A percentile compares a stretch with the other conserved stretches of the same genome.
phyloP scores from a whole-genome alignment of 2,888 invertebrate species.

The Ectemnius lituratus region DNA sequence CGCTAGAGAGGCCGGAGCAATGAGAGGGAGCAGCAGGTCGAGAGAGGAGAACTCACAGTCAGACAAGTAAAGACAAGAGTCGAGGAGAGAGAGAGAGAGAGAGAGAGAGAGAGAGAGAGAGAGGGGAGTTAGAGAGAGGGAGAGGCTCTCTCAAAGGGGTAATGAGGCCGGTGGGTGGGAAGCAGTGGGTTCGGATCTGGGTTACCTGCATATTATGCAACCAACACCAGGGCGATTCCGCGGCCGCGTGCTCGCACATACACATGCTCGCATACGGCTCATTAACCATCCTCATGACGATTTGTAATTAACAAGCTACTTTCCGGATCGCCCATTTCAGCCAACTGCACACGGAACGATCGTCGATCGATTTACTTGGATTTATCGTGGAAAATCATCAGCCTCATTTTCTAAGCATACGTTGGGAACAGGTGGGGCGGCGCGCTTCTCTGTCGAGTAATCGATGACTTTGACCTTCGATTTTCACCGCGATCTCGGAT shows the following conservation, averaged over 20 bases:
- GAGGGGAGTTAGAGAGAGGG: slow-evolving; percentile 18
- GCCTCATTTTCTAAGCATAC: too few species aligned
- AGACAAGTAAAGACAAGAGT: slow-evolving; percentile 6
- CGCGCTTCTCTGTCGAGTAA: background rate
- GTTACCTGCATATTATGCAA: slow-evolving; percentile 75
- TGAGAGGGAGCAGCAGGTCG: slow-evolving; percentile 28
- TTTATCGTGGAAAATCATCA: too few species aligned
- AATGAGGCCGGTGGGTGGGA: slow-evolving; percentile 69
- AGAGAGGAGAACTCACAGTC: slow-evolving; percentile 4
- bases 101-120: slow-evolving; percentile 33
- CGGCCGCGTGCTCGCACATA: slow-evolving; percentile 42
- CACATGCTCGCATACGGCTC: slow-evolving; percentile 36
- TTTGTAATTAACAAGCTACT: slow-evolving; percentile 30
- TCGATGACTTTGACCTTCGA: background rate
- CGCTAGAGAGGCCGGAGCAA: slow-evolving; percentile 29
- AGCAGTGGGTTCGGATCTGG: slow-evolving; percentile 66
- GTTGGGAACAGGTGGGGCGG: too few species aligned
- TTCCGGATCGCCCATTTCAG: background rate
- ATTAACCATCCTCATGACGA: slow-evolving; percentile 18
- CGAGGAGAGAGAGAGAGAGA: slow-evolving; percentile 22
- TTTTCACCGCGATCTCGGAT: background rate
- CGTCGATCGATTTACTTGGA: too few species aligned
- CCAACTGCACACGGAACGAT: background rate
- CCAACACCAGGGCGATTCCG: slow-evolving; percentile 60
- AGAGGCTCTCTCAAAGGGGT: slow-evolving; percentile 63